Evolutionary conservation across 2,797 vertebrate species (phyloP).

Genomic region (Enteromius anoplus): DNA sequence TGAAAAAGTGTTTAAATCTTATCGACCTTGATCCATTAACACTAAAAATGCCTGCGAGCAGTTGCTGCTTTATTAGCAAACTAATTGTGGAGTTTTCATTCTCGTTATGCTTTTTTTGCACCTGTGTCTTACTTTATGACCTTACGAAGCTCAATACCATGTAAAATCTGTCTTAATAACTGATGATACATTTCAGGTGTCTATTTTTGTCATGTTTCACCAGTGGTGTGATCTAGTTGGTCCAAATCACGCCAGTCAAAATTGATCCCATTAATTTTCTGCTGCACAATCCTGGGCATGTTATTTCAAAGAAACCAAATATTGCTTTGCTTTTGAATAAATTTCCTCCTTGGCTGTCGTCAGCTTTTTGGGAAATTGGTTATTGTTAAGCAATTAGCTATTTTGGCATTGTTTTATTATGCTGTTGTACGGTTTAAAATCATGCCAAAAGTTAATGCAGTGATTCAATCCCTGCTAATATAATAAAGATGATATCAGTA

Average conservation of each 20-base stretch:
- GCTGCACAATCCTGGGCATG: background rate
- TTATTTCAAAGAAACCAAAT: background rate
- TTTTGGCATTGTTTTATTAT: background rate
- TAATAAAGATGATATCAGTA: background rate
- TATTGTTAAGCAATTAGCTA: background rate
- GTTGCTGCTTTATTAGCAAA: background rate
- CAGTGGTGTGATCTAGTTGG: background rate
- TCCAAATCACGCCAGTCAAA: background rate
- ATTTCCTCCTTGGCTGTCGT: background rate
- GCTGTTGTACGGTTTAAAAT: background rate
- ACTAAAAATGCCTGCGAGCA: background rate
- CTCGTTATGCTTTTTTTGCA: background rate
- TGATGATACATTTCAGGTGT: background rate
- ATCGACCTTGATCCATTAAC: background rate
- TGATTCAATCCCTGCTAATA: background rate
- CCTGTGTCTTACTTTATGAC: conserved; percentile 11
- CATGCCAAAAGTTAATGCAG: background rate
- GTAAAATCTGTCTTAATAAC: background rate
- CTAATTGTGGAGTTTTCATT: background rate
- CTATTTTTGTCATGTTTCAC: background rate
- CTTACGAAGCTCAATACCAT: background rate
- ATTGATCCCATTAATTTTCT: background rate
- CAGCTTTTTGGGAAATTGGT: background rate
- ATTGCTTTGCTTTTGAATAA: background rate
- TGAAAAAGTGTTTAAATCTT: conserved; percentile 5